These are phyloP conservation scores for Homarus americanus DNA, from an alignment of 1,140 invertebrate genomes.

Conservation along the genomic window DNA sequence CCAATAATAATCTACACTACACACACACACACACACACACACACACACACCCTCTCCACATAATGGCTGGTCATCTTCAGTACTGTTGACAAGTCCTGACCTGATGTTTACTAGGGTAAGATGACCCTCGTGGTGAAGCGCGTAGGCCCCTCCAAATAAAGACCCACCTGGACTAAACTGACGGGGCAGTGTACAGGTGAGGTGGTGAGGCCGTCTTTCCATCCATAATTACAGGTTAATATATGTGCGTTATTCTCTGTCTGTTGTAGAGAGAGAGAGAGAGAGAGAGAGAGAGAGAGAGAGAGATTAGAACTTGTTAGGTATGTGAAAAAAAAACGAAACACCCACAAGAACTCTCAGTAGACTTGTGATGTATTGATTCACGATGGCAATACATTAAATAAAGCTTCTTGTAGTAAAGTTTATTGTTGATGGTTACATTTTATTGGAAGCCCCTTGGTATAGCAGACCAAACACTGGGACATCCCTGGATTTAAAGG, in stretches of 20 bases:
- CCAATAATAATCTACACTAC: too few relatives aligned
- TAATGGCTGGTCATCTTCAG: background rate
- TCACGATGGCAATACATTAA: background rate
- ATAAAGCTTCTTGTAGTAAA: too few relatives aligned
- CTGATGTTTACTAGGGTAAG: background rate
- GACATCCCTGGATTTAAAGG: too few relatives aligned
- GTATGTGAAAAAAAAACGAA: background rate
- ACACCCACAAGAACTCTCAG: too few relatives aligned
- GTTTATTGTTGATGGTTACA: too few relatives aligned
- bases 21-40: background rate
- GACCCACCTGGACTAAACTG: background rate
- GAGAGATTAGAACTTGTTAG: too few relatives aligned
- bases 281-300: background rate
- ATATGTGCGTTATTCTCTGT: background rate
- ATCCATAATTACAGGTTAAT: background rate
- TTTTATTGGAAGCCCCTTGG: too few relatives aligned
- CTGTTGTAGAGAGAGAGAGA: background rate
- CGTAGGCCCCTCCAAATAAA: background rate
- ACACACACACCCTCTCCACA: background rate
- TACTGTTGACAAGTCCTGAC: background rate
- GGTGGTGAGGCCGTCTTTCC: background rate
- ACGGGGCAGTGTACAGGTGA: background rate
- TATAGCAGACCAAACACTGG: too few relatives aligned
- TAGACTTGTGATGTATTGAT: background rate
- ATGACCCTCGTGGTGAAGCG: background rate